Conservation (phyloP, 2,113 vertebrate genomes). For the Tricholaema leucomelas region DNA sequence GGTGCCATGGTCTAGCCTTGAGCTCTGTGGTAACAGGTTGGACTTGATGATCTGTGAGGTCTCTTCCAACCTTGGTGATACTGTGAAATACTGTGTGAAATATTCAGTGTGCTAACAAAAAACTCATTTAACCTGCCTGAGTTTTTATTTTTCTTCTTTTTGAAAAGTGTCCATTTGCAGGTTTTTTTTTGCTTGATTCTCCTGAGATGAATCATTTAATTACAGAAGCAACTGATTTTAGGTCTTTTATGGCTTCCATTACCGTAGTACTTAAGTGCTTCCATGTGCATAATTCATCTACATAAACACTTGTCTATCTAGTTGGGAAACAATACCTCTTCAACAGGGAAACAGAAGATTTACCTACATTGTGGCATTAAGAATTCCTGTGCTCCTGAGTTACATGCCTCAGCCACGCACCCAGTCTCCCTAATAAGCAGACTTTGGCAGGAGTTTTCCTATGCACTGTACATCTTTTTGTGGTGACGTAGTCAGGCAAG, state of each 20-base stretch:
- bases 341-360: neutral
- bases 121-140: neutral
- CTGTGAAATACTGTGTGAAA: too few relatives aligned
- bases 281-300: neutral
- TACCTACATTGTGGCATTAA: neutral
- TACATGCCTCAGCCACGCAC: neutral
- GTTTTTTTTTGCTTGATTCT: neutral
- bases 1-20: too few relatives aligned
- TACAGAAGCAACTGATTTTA: neutral
- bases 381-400: neutral
- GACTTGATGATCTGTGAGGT: too few relatives aligned
- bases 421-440: neutral
- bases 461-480: accelerated
- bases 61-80: too few relatives aligned
- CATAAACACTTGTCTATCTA: neutral
- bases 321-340: neutral
- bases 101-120: neutral
- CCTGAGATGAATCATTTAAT: conserved; percentile 14
- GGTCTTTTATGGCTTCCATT: neutral
- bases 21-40: too few relatives aligned
- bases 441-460: neutral
- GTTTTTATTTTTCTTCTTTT: conserved; percentile 14
- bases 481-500: neutral
- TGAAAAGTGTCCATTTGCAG: neutral
- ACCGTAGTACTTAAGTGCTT: neutral